Conservation (phyloP, 2,888 invertebrate species). For the Tillus elongatus region DNA sequence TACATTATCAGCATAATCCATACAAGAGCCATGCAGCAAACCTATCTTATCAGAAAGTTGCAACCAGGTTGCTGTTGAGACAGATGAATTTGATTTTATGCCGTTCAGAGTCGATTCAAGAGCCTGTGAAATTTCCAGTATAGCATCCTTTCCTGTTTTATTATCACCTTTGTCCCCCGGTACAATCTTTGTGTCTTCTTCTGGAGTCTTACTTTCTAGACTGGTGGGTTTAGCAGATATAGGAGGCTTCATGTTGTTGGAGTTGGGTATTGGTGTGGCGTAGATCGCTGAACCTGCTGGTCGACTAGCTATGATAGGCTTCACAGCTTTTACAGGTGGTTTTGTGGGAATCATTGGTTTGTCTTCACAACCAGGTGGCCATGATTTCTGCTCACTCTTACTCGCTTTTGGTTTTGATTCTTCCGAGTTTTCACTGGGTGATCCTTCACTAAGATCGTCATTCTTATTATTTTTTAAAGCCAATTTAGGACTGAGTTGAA, state of each 20-base stretch:
- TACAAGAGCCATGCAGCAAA: slow-evolving; percentile 72
- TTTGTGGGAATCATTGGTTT: slow-evolving; percentile 65
- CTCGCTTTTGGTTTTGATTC: slow-evolving; percentile 34
- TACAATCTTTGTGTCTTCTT: slow-evolving; percentile 39
- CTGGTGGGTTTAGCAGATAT: slow-evolving; percentile 45
- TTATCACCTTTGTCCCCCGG: slow-evolving; percentile 41
- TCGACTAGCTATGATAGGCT: slow-evolving; percentile 46
- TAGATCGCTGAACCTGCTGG: slow-evolving; percentile 56
- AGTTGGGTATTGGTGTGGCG: slow-evolving; percentile 58
- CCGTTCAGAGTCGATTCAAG: slow-evolving; percentile 57
- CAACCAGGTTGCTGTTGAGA: slow-evolving; percentile 62
- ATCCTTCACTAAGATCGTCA: slow-evolving; percentile 35
- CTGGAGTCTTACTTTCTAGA: slow-evolving; percentile 38
- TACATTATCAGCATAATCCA: slow-evolving; percentile 69
- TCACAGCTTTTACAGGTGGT: slow-evolving; percentile 55
- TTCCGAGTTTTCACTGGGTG: slow-evolving; percentile 38
- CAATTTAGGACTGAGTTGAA: slow-evolving; percentile 59
- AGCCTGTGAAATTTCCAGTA: slow-evolving; percentile 56
- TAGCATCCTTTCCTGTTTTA: slow-evolving; percentile 45
- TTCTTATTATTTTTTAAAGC: slow-evolving; percentile 43
- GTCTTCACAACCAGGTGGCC: slow-evolving; percentile 47
- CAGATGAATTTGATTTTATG: slow-evolving; percentile 46
- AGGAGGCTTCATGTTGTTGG: slow-evolving; percentile 38
- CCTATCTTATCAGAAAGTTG: slow-evolving; percentile 74
- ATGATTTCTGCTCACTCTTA: slow-evolving; percentile 44